These are phyloP conservation scores for Cryptus armator DNA, from an alignment of 2,888 invertebrate species.

Conservation along the genomic window DNA sequence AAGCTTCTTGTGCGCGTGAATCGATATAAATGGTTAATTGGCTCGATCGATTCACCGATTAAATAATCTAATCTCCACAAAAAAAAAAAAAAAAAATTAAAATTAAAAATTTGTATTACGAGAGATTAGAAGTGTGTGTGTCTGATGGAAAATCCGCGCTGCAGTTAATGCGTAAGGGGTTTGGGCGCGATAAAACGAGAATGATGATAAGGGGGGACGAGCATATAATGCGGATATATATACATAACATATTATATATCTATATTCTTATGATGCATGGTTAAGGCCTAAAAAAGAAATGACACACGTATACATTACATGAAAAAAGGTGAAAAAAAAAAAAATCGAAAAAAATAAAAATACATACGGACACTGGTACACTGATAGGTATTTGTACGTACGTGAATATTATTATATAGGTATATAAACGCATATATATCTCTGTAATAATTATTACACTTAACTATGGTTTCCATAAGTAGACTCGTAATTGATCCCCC, in stretches of 20 bases:
- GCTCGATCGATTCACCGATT: slow-evolving; percentile 44
- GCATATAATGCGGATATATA: slow-evolving; percentile 72
- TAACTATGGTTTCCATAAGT: slow-evolving; percentile 60
- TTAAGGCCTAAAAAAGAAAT: slow-evolving; percentile 77
- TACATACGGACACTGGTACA: slow-evolving; percentile 67
- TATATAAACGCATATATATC: slow-evolving; percentile 67
- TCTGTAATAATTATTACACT: slow-evolving; percentile 68
- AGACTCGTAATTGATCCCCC: slow-evolving; percentile 54
- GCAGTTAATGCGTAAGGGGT: slow-evolving; percentile 45
- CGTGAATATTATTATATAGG: slow-evolving; percentile 68
- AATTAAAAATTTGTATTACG: slow-evolving; percentile 51
- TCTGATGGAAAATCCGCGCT: slow-evolving; percentile 35
- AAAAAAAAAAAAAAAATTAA: slow-evolving; percentile 16
- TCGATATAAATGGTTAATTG: slow-evolving; percentile 48
- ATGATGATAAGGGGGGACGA: slow-evolving; percentile 59
- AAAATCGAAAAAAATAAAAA: slow-evolving; percentile 53
- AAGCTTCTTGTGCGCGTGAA: slow-evolving; percentile 50
- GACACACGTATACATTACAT: slow-evolving; percentile 69
- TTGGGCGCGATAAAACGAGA: slow-evolving; percentile 53
- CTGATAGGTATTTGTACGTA: slow-evolving; percentile 68
- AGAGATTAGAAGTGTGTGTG: slow-evolving; percentile 28
- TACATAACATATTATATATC: slow-evolving; percentile 64
- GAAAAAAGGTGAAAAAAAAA: slow-evolving; percentile 40
- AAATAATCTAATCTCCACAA: slow-evolving; percentile 31
- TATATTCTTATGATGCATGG: slow-evolving; percentile 77